Conservation (phyloP, 2,888 invertebrate species). For the Morpho deidamia region DNA sequence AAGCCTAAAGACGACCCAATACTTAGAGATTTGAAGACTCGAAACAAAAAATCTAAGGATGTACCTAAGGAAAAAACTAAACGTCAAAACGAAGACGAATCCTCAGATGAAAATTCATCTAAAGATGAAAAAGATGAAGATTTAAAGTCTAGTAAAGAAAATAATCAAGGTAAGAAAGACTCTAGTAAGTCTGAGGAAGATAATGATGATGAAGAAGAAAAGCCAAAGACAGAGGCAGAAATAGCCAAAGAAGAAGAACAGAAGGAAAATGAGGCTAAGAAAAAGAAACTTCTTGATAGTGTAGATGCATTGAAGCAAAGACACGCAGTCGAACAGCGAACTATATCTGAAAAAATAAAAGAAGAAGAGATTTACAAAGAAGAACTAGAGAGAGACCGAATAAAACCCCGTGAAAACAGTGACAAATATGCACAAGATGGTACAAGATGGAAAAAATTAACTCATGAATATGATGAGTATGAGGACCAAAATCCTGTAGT, state of each 20-base stretch:
- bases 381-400: conserved; percentile 45
- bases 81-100: conserved; percentile 13
- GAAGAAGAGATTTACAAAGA: conserved; percentile 60
- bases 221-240: conserved; percentile 30
- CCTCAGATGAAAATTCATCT: conserved; percentile 12
- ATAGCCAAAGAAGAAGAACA: conserved; percentile 37
- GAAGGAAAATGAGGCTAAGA: conserved; percentile 53
- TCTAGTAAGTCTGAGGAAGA: conserved; percentile 28
- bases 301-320: conserved; percentile 62
- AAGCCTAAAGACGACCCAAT: conserved; percentile 32
- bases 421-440: conserved; percentile 41
- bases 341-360: conserved; percentile 53
- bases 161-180: conserved; percentile 8
- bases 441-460: conserved; percentile 28
- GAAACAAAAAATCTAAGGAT: conserved; percentile 6
- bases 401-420: conserved; percentile 22
- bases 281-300: conserved; percentile 51
- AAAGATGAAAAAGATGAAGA: conserved; percentile 23
- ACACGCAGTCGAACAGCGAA: conserved; percentile 56
- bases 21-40: conserved; percentile 28
- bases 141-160: conserved; percentile 16
- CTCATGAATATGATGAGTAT: conserved; percentile 53
- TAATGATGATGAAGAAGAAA: conserved; percentile 45
- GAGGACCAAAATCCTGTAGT: conserved; percentile 37
- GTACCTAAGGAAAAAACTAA: conserved; percentile 17